A percentile compares a stretch with the other conserved stretches of the same genome.
phyloP scores from a whole-genome alignment of 2,113 vertebrate genomes.

The Erinaceus europaeus region DNA sequence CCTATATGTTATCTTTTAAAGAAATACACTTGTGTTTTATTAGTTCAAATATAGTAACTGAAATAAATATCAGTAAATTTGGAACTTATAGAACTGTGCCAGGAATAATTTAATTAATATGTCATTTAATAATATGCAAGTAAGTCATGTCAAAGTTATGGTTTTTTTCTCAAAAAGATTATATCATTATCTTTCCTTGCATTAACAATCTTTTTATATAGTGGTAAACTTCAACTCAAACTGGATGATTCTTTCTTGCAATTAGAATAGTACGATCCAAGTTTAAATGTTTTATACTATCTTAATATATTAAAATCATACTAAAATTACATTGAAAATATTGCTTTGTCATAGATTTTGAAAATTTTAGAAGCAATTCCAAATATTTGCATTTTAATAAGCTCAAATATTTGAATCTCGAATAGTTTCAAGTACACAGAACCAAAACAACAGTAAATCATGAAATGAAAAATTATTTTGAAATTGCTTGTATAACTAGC shows the following conservation, averaged over 20 bases:
- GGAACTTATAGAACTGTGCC: neutral
- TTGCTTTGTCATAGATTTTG: neutral
- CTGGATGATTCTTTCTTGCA: neutral
- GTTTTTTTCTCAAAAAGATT: neutral
- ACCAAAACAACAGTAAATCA: neutral
- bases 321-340: neutral
- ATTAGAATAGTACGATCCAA: neutral
- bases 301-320: neutral
- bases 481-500: neutral
- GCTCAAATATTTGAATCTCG: neutral
- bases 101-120: neutral
- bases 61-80: neutral
- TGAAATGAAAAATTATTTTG: neutral
- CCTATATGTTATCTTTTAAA: slow-evolving; percentile 12
- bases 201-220: neutral
- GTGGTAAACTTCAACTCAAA: neutral
- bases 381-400: neutral
- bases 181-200: neutral
- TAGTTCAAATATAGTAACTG: neutral
- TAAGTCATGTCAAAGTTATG: neutral
- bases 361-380: slow-evolving; percentile 15
- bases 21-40: neutral
- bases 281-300: neutral
- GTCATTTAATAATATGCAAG: neutral
- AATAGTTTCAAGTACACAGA: neutral